phyloP scores from a whole-genome alignment of 2,797 vertebrate genomes.

The Gymnothorax javanicus region DNA sequence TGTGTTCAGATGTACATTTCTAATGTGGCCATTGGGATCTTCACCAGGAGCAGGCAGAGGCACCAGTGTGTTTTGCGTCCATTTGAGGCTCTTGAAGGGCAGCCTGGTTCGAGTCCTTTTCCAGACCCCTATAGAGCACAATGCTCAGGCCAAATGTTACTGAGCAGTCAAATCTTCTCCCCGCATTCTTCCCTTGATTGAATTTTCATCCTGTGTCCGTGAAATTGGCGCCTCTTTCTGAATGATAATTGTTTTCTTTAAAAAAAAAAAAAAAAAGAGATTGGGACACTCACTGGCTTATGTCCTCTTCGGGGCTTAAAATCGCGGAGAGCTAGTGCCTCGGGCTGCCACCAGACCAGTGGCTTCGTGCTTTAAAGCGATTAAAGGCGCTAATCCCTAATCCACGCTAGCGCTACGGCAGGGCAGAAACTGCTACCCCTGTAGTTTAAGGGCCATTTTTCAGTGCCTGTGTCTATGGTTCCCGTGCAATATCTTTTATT shows the following conservation, averaged over 20 bases:
- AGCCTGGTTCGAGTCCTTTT: neutral
- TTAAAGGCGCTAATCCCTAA: slow-evolving; percentile 60
- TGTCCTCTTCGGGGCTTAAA: neutral
- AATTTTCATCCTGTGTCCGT: neutral
- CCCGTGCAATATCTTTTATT: neutral
- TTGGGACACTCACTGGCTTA: neutral
- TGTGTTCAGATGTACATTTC: neutral
- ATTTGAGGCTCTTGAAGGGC: neutral
- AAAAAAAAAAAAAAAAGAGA: neutral
- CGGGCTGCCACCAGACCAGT: slow-evolving; percentile 29
- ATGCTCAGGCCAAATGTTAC: neutral
- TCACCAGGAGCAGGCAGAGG: neutral
- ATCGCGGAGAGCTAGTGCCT: neutral
- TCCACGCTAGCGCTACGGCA: slow-evolving; percentile 35
- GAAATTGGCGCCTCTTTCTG: neutral
- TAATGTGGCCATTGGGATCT: neutral
- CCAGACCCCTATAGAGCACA: neutral
- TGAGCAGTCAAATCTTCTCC: neutral
- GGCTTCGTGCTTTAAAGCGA: slow-evolving; percentile 49
- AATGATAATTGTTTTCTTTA: neutral
- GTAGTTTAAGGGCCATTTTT: neutral
- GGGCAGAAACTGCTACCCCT: neutral
- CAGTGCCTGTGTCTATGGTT: neutral
- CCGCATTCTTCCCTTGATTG: neutral
- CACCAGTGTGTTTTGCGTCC: neutral